A percentile compares a stretch with the other conserved stretches of the same genome.
Evolutionary conservation across 2,888 invertebrate genomes (phyloP).

Genomic region (Hypselothyrea guttata): DNA sequence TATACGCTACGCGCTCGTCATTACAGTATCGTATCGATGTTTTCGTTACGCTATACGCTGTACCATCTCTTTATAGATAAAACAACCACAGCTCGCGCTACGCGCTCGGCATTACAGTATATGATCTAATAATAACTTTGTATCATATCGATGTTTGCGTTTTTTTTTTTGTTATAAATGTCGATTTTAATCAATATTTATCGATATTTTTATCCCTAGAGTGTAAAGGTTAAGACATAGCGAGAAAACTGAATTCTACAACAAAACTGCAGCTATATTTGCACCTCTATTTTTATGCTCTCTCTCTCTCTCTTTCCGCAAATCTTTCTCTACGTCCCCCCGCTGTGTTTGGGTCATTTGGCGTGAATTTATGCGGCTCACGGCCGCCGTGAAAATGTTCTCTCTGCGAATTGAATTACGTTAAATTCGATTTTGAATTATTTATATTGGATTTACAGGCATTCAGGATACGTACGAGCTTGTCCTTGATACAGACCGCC

Average conservation of each 20-base stretch:
- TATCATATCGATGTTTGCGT: too few relatives aligned
- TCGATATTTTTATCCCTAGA: too few relatives aligned
- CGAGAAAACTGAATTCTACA: constrained; percentile 42
- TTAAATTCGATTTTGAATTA: constrained; percentile 60
- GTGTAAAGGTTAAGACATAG: constrained; percentile 48
- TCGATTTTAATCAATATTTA: too few relatives aligned
- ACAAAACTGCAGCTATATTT: constrained; percentile 48
- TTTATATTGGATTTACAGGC: constrained; percentile 52
- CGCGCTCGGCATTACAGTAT: too few relatives aligned
- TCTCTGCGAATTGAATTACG: constrained; percentile 50
- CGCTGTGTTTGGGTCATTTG: constrained; percentile 52
- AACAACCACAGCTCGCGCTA: too few relatives aligned
- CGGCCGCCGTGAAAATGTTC: constrained; percentile 45
- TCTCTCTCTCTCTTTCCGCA: too few relatives aligned
- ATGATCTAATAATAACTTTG: too few relatives aligned
- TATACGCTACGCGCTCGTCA: too few relatives aligned
- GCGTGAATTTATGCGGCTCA: constrained; percentile 60
- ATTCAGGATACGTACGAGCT: constrained; percentile 27
- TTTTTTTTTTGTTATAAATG: too few relatives aligned
- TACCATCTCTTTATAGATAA: too few relatives aligned
- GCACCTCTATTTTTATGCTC: constrained; percentile 5
- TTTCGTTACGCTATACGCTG: too few relatives aligned
- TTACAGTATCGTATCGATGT: too few relatives aligned
- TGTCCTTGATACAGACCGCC: neutral
- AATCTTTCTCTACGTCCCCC: neutral